A percentile compares a stretch with the other conserved stretches of the same genome.
phyloP scores from a whole-genome alignment of 1,140 invertebrate genomes.

The Chlorops oryzae region DNA sequence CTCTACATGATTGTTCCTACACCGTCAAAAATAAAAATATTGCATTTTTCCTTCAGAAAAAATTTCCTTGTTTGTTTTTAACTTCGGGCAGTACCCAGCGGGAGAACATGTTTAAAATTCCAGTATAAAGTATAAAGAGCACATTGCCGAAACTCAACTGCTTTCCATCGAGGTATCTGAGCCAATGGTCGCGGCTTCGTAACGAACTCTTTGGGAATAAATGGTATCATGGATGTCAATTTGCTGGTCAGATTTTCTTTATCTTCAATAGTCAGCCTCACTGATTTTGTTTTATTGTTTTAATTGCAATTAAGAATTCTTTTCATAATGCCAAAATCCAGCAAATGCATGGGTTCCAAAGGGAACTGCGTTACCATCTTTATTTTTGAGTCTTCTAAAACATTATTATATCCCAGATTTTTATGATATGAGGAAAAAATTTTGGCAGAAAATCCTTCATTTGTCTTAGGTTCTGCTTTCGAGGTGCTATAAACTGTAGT shows the following conservation, averaged over 20 bases:
- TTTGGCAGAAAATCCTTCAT: no score
- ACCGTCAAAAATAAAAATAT: no score
- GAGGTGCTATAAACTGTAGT: no score
- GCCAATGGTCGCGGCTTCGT: conserved; percentile 25
- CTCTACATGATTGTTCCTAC: no score
- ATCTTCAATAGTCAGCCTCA: not conserved
- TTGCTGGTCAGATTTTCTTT: not conserved
- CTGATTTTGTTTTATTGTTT: not conserved
- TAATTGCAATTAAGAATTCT: not conserved
- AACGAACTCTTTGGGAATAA: conserved; percentile 28
- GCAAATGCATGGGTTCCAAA: not conserved
- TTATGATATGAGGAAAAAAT: no score
- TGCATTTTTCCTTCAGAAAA: no score
- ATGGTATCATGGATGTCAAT: not conserved
- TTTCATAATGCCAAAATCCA: not conserved
- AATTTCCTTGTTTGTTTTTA: no score
- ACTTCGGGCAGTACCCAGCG: no score
- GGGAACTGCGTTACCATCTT: not conserved
- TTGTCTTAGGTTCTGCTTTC: no score
- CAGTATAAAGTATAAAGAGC: conserved; percentile 32
- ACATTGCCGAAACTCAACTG: conserved; percentile 33
- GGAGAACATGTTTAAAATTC: conserved; percentile 16
- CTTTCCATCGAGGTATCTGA: conserved; percentile 31
- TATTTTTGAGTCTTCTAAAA: not conserved
- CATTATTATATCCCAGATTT: no score